Evolutionary conservation across 2,113 vertebrate species (phyloP).

Genomic region (Donacobius atricapilla): DNA sequence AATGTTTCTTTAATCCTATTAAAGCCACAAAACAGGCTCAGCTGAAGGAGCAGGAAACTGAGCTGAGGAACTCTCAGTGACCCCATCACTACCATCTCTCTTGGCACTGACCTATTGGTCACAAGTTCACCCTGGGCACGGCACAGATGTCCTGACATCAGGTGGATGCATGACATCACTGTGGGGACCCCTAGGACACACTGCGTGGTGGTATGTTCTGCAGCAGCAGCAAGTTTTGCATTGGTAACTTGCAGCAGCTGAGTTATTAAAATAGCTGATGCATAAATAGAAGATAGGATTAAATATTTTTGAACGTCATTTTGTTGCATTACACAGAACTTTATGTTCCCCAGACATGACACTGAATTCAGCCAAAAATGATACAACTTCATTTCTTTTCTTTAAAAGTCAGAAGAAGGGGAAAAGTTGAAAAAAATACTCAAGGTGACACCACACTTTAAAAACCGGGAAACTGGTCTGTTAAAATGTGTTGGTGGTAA

Average conservation of each 20-base stretch:
- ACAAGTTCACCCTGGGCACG: background rate
- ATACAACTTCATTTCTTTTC: background rate
- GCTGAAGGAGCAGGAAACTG: conserved; percentile 58
- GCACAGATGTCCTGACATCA: background rate
- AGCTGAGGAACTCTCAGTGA: conserved; percentile 50
- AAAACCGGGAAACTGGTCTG: conserved; percentile 34
- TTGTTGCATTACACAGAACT: background rate
- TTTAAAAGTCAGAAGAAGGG: background rate
- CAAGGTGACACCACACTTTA: conserved; percentile 37
- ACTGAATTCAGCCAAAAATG: background rate
- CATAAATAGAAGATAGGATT: background rate
- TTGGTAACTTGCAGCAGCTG: background rate
- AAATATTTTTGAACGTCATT: background rate
- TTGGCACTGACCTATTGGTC: conserved; percentile 7
- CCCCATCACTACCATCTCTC: background rate
- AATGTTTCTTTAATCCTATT: conserved; percentile 68
- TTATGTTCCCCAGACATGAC: background rate
- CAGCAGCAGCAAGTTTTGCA: background rate
- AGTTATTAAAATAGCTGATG: background rate
- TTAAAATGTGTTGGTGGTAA: conserved; percentile 59
- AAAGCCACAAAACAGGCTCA: conserved; percentile 59
- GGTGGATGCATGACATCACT: background rate
- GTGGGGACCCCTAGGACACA: background rate
- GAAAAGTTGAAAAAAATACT: background rate
- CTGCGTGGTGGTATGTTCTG: background rate